phyloP scores from a whole-genome alignment of 2,797 vertebrate genomes.

The Bryconaethiops microstoma region DNA sequence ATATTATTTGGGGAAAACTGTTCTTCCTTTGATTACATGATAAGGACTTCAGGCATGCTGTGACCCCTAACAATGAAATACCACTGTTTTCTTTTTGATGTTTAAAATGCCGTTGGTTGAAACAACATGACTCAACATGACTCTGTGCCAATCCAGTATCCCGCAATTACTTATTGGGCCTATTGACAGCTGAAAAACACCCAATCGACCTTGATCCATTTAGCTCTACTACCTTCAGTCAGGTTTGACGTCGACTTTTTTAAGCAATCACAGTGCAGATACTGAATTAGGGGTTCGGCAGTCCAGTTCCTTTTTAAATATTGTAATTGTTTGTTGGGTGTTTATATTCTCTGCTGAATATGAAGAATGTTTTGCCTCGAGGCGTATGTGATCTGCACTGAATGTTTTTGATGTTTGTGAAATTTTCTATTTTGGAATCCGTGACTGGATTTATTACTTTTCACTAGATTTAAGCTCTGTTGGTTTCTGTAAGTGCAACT shows the following conservation, averaged over 20 bases:
- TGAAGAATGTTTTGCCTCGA: slow-evolving; percentile 14
- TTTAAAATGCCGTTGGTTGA: background rate
- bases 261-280: background rate
- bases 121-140: background rate
- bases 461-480: slow-evolving; percentile 1
- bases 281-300: background rate
- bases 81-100: background rate
- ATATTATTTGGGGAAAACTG: slow-evolving; percentile 9
- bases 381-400: background rate
- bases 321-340: slow-evolving; percentile 17
- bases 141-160: slow-evolving; percentile 3
- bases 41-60: background rate
- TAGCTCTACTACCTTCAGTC: slow-evolving; percentile 1
- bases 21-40: slow-evolving; percentile 25
- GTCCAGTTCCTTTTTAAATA: slow-evolving; percentile 12
- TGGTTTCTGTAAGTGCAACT: background rate
- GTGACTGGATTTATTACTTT: slow-evolving; percentile 16
- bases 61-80: background rate
- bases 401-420: slow-evolving; percentile 25
- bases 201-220: background rate
- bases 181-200: slow-evolving; percentile 1
- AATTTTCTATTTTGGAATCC: slow-evolving; percentile 16
- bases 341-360: slow-evolving; percentile 5
- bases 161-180: background rate
- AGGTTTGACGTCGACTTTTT: background rate